These are phyloP conservation scores for Cydia amplana DNA, from an alignment of 1,140 invertebrate genomes.

Conservation along the genomic window DNA sequence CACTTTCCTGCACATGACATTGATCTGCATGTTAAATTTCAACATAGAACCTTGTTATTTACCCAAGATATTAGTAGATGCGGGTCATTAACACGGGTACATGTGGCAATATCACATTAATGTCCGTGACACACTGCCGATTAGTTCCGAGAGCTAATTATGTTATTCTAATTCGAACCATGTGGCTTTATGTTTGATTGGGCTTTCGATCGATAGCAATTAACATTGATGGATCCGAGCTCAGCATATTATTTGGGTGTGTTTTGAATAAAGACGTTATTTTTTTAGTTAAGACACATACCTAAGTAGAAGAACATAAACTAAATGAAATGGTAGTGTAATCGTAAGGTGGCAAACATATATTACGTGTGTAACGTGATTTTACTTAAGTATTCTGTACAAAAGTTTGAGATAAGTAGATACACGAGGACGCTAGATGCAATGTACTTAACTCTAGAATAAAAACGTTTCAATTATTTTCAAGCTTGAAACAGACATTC, in stretches of 20 bases:
- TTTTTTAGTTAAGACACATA: too few relatives aligned
- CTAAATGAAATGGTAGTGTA: too few relatives aligned
- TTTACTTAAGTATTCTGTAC: not conserved
- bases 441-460: not conserved
- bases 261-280: too few relatives aligned
- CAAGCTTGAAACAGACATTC: too few relatives aligned
- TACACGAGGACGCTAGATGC: not conserved
- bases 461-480: not conserved
- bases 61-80: slow-evolving; percentile 33
- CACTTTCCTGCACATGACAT: slow-evolving; percentile 26
- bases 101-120: slow-evolving; percentile 30
- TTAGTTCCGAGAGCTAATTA: slow-evolving; percentile 10
- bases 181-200: not conserved
- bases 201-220: not conserved
- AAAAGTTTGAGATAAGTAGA: not conserved
- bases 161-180: not conserved
- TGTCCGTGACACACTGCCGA: slow-evolving; percentile 22
- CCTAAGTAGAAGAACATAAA: too few relatives aligned
- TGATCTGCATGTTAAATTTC: slow-evolving; percentile 25
- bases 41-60: slow-evolving; percentile 31
- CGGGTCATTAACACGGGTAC: slow-evolving; percentile 43
- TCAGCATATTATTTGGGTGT: not conserved
- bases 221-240: not conserved
- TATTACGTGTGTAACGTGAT: not conserved
- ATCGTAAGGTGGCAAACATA: too few relatives aligned